Base-by-base conservation (phyloP, 2,113 vertebrate genomes). In the Triplophysa siluroides region DNA sequence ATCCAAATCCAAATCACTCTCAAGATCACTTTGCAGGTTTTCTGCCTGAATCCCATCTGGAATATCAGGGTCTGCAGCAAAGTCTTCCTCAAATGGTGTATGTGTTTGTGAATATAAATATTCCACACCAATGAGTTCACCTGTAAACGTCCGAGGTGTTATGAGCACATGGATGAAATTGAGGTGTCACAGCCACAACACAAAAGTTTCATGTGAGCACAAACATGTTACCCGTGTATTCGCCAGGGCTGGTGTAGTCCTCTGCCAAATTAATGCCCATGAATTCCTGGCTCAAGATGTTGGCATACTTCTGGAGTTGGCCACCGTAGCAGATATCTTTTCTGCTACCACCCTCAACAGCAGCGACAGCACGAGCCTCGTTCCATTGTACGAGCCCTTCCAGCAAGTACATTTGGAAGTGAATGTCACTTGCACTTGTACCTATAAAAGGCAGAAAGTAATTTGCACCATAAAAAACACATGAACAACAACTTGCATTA, bases 361-460 rank as follows among this genome's bases (percentile, higher is more conserved):
- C 16, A 64, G 62, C 8, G 14, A 63, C 72, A 1, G 33, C 62
- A 16, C 71, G 3, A 54, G 66, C 79, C 71, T 76, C 50, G 1
- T 79, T 77, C 50, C 80, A 81, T 13, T 7, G 29, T 4, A 24
- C 38, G 2, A 29, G 26, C 26, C 26, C 26, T 2, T 29, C 26
- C 26, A 29, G 26, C 26, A 29, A 29, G 26, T 83, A 74, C 6
- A 67, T 63, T 33, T 83, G 67, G 21, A 78, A 83, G 14, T 73
- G 74, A 5, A 76, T 0, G 26, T 41, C 33, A 43, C 11, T 64
- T 33, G 62, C 62, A 64, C 26, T 64, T 64, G 62, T 33, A 18
- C 62, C 62, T 33, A 29, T 5, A 7, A 63, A 24, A 33, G 11
- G 8, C 5, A 63, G 62, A 63, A 33, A 18, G 60, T 29, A 63